Conservation (phyloP, 35 echinoderm and acorn worm species). For the Eucidaris tribuloides region DNA sequence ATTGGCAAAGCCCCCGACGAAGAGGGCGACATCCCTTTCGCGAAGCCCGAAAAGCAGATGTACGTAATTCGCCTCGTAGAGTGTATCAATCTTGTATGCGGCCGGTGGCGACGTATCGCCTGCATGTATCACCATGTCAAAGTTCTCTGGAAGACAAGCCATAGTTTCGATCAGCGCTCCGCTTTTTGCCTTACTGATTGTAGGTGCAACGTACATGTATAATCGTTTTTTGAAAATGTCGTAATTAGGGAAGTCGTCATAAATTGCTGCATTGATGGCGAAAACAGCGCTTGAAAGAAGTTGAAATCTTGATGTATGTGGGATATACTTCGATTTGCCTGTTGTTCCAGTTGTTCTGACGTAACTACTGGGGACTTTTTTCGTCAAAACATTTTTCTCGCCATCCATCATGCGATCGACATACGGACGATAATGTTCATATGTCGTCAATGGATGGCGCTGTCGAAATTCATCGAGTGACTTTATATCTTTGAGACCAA, state of each 20-base stretch:
- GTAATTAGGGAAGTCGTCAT: not conserved
- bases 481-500: constrained; percentile 20
- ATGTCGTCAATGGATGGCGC: constrained; percentile 49
- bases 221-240: constrained; percentile 2
- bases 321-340: constrained; percentile 57
- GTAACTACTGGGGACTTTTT: constrained; percentile 2
- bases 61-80: constrained; percentile 36
- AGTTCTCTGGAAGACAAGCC: not conserved
- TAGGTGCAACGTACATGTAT: constrained; percentile 36
- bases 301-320: too few species aligned
- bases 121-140: not conserved
- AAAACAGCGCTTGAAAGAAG: not conserved
- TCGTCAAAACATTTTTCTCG: constrained; percentile 49
- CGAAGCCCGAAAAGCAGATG: constrained; percentile 41
- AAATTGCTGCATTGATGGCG: not conserved
- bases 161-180: not conserved
- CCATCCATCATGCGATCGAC: constrained; percentile 54
- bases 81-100: not conserved
- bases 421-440: constrained; percentile 43
- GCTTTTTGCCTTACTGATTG: not conserved
- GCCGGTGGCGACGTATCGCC: not conserved
- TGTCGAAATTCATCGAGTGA: constrained; percentile 39
- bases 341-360: constrained; percentile 57
- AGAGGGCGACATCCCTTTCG: constrained; percentile 30
- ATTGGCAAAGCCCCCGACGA: not conserved